Percentiles rank a stretch among this genome's conserved stretches.
phyloP scores from a whole-genome alignment of 2,113 vertebrate genomes.

The Ageneiosus marmoratus region DNA sequence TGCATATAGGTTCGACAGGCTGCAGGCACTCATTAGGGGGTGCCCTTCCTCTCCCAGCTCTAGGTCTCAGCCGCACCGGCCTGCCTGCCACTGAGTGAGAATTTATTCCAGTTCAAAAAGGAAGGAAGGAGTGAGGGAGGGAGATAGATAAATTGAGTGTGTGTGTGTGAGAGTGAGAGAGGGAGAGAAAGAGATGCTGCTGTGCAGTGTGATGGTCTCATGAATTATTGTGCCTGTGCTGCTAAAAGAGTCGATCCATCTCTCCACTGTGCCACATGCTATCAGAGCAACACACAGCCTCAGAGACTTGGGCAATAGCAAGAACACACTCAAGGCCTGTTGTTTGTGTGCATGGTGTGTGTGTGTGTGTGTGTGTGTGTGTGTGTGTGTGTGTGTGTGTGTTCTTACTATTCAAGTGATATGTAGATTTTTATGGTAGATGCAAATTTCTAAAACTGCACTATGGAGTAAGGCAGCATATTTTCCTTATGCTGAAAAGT shows the following conservation, averaged over 20 bases:
- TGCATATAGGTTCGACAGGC: slow-evolving; percentile 13
- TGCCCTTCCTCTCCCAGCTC: slow-evolving; percentile 32
- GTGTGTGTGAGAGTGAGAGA: slow-evolving; percentile 29
- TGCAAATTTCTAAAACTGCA: slow-evolving; percentile 1
- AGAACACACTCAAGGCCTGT: slow-evolving; percentile 25
- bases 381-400: slow-evolving; percentile 2
- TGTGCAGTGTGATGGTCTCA: slow-evolving; percentile 48
- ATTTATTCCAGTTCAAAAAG: slow-evolving; percentile 42
- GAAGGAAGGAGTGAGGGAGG: slow-evolving; percentile 18
- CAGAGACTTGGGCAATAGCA: slow-evolving; percentile 14
- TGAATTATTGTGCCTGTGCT: slow-evolving; percentile 58
- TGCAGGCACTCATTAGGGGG: slow-evolving; percentile 47
- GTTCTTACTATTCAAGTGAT: slow-evolving; percentile 8
- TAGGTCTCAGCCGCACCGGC: slow-evolving; percentile 23
- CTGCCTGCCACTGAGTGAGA: slow-evolving; percentile 42
- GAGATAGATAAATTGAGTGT: slow-evolving; percentile 16
- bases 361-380: slow-evolving; percentile 20
- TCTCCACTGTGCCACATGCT: slow-evolving; percentile 50
- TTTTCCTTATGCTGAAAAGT: background rate
- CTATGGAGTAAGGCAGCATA: background rate
- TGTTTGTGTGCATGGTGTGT: slow-evolving; percentile 17
- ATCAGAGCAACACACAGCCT: slow-evolving; percentile 43
- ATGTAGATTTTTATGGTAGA: slow-evolving; percentile 14
- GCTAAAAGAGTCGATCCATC: slow-evolving; percentile 56
- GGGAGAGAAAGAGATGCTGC: slow-evolving; percentile 24